Base-by-base conservation (phyloP, 2,797 vertebrate genomes). In the Orientallactaga sibirica region DNA sequence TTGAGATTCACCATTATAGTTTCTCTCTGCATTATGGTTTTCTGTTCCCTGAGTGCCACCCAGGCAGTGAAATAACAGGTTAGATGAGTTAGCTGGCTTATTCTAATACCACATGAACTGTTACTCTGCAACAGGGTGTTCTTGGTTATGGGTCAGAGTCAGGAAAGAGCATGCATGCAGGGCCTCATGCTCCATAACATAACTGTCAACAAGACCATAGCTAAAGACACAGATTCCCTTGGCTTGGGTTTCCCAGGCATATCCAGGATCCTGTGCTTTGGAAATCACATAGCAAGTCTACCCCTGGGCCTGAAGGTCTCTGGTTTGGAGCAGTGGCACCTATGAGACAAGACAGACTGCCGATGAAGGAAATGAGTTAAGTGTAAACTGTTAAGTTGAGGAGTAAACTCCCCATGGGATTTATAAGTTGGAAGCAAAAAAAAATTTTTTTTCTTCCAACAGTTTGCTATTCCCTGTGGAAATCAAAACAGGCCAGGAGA, bases 91-190 rank as follows among this genome's bases (percentile, higher is more conserved):
- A 91, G 73, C 43, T 61, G 8, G n/a, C 76, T 27, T 94, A 62
- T 81, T 90, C 75, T 68, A 88, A 89, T 84, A 93, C 92, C 96
- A 94, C 55, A 77, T 43, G 83, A 97, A 68, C 67, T 93, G 66
- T 86, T 92, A 58, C 68, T 94, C 27, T 85, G 52, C 76, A 86
- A 87, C n/a, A 93, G 67, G 79, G 15, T 74, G 61, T 89, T 96
- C 96, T 91, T 93, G 83, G 93, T 95, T 94, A 92, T 12, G 64
- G 52, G 64, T 94, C 95, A 94, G 93, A 96, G 80, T 92, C 77
- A 77, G 9, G 24, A n/a, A 96, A 90, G 88, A 91, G 93, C 93
- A 96, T 4, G 14, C 73, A 93, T 88, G 68, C 87, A 79, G 73
- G 74, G 80, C 61, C 77, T 68, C 88, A 41, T 92, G 93, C 76